Conservation (phyloP, 2,888 invertebrate genomes). For the Sycophila texana region DNA sequence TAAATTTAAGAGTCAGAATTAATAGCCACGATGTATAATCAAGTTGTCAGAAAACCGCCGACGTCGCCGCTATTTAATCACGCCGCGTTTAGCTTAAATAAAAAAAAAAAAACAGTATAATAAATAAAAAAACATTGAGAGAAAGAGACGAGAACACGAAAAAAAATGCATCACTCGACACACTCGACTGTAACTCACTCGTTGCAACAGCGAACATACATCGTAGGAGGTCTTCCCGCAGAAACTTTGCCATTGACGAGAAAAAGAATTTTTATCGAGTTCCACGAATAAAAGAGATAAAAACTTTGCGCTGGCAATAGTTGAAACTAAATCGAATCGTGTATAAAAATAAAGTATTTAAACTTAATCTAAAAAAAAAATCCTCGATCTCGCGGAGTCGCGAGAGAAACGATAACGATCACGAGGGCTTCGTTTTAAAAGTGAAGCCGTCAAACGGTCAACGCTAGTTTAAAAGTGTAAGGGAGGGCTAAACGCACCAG, state of each 20-base stretch:
- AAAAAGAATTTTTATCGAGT: slow-evolving; percentile 33
- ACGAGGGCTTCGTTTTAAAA: slow-evolving; percentile 14
- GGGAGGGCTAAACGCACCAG: slow-evolving; percentile 18
- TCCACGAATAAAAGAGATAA: slow-evolving; percentile 11
- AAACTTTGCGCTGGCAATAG: slow-evolving; percentile 11
- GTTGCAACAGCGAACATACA: slow-evolving; percentile 19
- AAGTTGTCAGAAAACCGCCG: slow-evolving; percentile 28
- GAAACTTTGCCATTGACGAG: slow-evolving; percentile 30
- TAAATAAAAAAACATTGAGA: not conserved
- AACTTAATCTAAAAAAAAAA: not conserved
- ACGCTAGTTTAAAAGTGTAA: slow-evolving; percentile 21
- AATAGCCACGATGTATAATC: slow-evolving; percentile 37
- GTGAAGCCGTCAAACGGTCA: not conserved
- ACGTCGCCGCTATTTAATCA: slow-evolving; percentile 37
- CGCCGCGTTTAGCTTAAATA: slow-evolving; percentile 23
- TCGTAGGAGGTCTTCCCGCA: slow-evolving; percentile 48
- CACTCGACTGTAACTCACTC: slow-evolving; percentile 20
- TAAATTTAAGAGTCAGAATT: slow-evolving; percentile 32
- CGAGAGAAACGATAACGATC: slow-evolving; percentile 9
- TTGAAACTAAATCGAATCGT: slow-evolving; percentile 17
- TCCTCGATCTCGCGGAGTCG: not conserved
- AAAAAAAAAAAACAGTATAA: slow-evolving; percentile 19
- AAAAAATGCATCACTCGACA: slow-evolving; percentile 18
- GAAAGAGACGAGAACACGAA: not conserved
- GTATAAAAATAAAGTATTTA: slow-evolving; percentile 30